Base-by-base conservation (phyloP, 2,797 vertebrate genomes). In the Pitangus sulphuratus region DNA sequence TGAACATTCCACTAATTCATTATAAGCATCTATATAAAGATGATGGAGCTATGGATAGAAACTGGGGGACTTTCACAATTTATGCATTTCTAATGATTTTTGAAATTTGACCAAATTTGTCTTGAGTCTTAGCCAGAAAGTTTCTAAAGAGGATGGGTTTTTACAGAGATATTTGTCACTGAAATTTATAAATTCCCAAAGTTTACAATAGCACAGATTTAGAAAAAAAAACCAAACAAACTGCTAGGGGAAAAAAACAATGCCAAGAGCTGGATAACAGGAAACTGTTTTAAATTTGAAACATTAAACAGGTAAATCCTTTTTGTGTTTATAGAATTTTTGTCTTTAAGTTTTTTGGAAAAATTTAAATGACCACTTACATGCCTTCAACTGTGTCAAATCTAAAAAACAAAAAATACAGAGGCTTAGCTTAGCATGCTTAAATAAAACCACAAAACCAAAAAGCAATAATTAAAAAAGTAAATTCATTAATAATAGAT, bases 321-420 rank as follows among this genome's bases (percentile, higher is more conserved):
- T 83, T 54, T 64, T 50, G 90, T 91, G 87, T 45, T 95, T 95
- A 94, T 88, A 95, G 30, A 89, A 93, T 82, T 90, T 89, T 82
- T 95, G 68, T 89, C 93, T 81, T 95, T 85, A 93, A 95, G 71
- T 54, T 62, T 97, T 97, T 96, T 78, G 81, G 95, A 98, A 97
- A 96, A 97, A 98, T 96, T 97, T 95, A 98, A 98, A 98, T 97
- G 95, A 98, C 98, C 98, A 99, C 98, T 99, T 99, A 99, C 98
- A 99, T 99, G 98, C 99, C 98, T 98, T 99, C 99, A 98, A 98
- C 98, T 98, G 98, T 98, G 98, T 99, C 98, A 98, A 94, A 98
- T 99, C 99, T 99, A 99, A 98, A 99, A 99, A 98, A 97, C 95
- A 98, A 98, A 98, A 98, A 98, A 98, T 90, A 98, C 97, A 98